Conservation (phyloP, 2,888 invertebrate genomes). For the Micropterix aruncella region DNA sequence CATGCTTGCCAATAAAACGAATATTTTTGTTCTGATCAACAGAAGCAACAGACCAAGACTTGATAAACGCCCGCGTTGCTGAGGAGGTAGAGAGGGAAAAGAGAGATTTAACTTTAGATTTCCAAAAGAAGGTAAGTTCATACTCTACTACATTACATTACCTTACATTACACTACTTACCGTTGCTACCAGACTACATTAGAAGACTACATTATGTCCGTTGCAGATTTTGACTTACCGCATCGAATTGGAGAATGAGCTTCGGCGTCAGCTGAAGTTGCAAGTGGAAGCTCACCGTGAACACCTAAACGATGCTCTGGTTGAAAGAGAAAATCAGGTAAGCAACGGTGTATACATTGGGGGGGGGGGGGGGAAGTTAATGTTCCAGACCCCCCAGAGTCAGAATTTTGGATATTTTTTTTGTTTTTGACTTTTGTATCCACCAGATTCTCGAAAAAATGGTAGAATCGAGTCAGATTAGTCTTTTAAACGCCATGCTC, state of each 20-base stretch:
- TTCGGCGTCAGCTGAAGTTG: conserved; percentile 65
- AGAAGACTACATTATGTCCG: conserved; percentile 9
- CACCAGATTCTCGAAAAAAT: too few species aligned
- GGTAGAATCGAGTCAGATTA: too few species aligned
- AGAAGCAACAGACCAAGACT: conserved; percentile 18
- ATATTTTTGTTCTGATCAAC: too few species aligned
- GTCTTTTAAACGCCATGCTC: too few species aligned
- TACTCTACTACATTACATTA: too few species aligned
- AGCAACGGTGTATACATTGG: conserved; percentile 13
- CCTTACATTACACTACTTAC: too few species aligned
- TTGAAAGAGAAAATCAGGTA: conserved; percentile 42
- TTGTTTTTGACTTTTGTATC: too few species aligned
- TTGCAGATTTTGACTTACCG: conserved; percentile 48
- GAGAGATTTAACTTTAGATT: conserved; percentile 49
- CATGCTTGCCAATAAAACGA: too few species aligned
- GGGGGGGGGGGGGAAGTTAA: conserved; percentile 16
- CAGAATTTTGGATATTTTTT: too few species aligned
- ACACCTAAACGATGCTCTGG: conserved; percentile 58
- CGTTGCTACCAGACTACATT: too few species aligned
- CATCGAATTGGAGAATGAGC: conserved; percentile 52
- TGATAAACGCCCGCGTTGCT: conserved; percentile 46
- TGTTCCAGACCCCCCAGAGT: too few species aligned
- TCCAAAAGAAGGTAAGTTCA: conserved; percentile 56
- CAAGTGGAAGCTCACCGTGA: conserved; percentile 81
- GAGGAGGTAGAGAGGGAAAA: conserved; percentile 57